phyloP scores from a whole-genome alignment of 2,113 vertebrate genomes.

The Pteronura brasiliensis region DNA sequence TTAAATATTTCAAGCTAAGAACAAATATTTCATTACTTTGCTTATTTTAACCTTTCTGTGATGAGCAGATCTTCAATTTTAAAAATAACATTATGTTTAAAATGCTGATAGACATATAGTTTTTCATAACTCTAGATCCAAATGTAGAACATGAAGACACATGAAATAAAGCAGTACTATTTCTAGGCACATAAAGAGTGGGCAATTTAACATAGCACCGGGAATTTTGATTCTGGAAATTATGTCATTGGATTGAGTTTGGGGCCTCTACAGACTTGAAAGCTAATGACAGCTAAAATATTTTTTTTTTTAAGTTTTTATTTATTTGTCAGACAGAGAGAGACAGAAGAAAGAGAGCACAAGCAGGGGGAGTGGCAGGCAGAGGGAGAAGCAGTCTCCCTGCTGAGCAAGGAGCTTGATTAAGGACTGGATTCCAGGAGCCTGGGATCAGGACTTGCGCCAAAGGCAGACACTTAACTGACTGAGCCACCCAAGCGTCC shows the following conservation, averaged over 20 bases:
- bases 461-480: too few relatives aligned
- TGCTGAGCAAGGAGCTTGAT: too few relatives aligned
- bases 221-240: background rate
- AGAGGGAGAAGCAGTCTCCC: too few relatives aligned
- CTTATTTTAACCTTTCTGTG: background rate
- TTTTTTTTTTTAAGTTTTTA: too few relatives aligned
- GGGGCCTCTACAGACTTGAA: background rate
- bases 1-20: slow-evolving; percentile 15
- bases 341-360: too few relatives aligned
- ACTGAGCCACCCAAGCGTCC: too few relatives aligned
- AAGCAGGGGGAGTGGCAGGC: too few relatives aligned
- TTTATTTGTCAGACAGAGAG: too few relatives aligned
- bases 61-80: background rate
- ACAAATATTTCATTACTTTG: background rate
- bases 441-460: too few relatives aligned
- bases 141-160: background rate
- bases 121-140: background rate
- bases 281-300: background rate
- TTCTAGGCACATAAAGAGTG: background rate
- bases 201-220: background rate
- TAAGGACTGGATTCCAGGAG: too few relatives aligned
- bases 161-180: background rate
- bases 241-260: background rate
- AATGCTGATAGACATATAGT: background rate
- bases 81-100: background rate